phyloP scores from a whole-genome alignment of 2,113 vertebrate species.

The Anoplopoma fimbria region DNA sequence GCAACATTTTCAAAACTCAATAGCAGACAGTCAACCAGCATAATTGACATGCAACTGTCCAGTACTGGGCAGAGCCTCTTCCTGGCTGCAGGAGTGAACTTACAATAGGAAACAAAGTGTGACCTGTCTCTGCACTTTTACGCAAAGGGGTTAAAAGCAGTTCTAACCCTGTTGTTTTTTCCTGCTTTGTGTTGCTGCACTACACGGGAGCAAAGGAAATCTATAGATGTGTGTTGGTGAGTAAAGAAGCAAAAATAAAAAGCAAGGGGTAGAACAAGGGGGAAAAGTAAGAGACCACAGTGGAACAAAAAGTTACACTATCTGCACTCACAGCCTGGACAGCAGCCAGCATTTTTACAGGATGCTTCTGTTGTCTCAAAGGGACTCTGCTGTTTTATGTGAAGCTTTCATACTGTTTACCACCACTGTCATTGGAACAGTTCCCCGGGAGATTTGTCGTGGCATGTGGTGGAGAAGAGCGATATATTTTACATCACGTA shows the following conservation, averaged over 20 bases:
- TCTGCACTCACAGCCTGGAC: conserved; percentile 56
- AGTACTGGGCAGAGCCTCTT: background rate
- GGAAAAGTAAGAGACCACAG: background rate
- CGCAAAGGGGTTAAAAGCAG: conserved; percentile 24
- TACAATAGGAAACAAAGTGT: conserved; percentile 32
- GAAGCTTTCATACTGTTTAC: conserved; percentile 75
- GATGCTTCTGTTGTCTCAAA: conserved; percentile 63
- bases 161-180: conserved; percentile 39
- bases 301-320: conserved; percentile 51
- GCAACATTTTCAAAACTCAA: background rate
- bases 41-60: background rate
- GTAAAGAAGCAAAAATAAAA: conserved; percentile 28
- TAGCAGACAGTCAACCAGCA: background rate
- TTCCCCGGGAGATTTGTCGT: conserved; percentile 75
- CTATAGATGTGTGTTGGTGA: conserved; percentile 34
- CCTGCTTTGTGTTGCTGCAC: conserved; percentile 44
- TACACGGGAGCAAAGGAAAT: conserved; percentile 17
- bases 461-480: conserved; percentile 55
- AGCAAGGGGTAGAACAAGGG: conserved; percentile 30
- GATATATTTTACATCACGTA: conserved; percentile 68
- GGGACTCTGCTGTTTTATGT: conserved; percentile 73
- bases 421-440: conserved; percentile 65
- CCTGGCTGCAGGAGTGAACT: conserved; percentile 23
- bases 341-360: conserved; percentile 65
- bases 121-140: conserved; percentile 51